Evolutionary conservation across 2,797 vertebrate species (phyloP).

Genomic region (Synaphobranchus kaupii): DNA sequence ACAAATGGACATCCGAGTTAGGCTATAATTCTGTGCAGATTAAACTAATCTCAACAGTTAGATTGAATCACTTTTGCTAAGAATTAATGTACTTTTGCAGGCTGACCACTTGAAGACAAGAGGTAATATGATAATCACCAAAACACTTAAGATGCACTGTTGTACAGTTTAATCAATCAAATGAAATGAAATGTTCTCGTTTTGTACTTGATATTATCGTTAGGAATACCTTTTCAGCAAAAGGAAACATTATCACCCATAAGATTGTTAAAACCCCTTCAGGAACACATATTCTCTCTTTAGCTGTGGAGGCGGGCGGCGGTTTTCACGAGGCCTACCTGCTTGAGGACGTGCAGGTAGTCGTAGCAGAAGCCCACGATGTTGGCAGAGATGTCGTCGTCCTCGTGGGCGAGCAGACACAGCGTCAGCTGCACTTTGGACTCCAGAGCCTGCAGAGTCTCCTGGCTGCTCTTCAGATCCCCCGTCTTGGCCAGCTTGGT

Average conservation of each 20-base stretch:
- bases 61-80: background rate
- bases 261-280: no score
- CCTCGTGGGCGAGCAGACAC: constrained; percentile 89
- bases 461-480: constrained; percentile 80
- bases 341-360: constrained; percentile 96
- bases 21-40: background rate
- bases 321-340: constrained; percentile 66
- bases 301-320: background rate
- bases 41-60: background rate
- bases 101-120: background rate
- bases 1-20: background rate
- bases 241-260: no score
- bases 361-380: constrained; percentile 97
- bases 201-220: no score
- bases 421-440: constrained; percentile 90
- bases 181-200: no score
- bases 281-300: no score
- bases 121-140: background rate
- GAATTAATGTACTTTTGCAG: background rate
- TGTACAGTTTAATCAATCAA: background rate
- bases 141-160: background rate
- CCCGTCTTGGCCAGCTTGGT: constrained; percentile 86
- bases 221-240: no score
- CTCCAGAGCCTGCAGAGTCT: constrained; percentile 87
- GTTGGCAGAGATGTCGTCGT: constrained; percentile 97